Base-by-base conservation (phyloP, 2,888 invertebrate genomes). In the Parnassius mnemosyne region DNA sequence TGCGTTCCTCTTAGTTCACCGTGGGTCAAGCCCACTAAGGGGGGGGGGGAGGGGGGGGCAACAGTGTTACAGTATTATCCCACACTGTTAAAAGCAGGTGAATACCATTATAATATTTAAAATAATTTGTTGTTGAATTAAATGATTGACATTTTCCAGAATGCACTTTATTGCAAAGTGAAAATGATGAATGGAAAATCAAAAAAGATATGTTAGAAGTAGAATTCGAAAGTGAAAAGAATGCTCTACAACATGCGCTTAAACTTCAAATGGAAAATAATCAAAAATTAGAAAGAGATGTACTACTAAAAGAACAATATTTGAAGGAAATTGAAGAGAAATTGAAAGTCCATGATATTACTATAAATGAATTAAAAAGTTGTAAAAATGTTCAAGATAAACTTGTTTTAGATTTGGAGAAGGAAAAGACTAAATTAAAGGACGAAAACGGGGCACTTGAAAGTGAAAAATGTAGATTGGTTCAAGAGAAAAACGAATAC, bases 111-210 rank as follows among this genome's bases (percentile, higher is more conserved):
- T 20, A 20, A 20, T 20, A 20, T 20, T 20, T 20, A 20, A 20
- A 20, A 20, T 20, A 20, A 20, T 1, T 20, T 20, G 34, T 34
- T 34, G 34, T 34, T 34, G 7, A 34, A 34, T 34, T 5, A 34
- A 34, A 34, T 34, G 34, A 34, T 34, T 34, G 34, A 34, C 5
- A 13, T 44, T 11, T 61, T 61, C 5, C 34, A 63, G 62, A 63
- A 54, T 54, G n/a, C 16, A 13, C 50, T 1, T 34, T 44, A 54
- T 50, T 63, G 12, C 43, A 67, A 20, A 62, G 57, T 10, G 56
- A 69, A 42, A 77, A 73, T 63, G 66, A 73, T 47, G 65, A 75
- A 53, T 69, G 77, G 49, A 74, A 81, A 71, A 69, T 66, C 49
- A 72, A 76, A 66, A 76, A 76, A 64, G 70, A 72, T n/a, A 46